Conservation (phyloP, 2,113 vertebrate genomes). For the Corythornis madagascariensis region DNA sequence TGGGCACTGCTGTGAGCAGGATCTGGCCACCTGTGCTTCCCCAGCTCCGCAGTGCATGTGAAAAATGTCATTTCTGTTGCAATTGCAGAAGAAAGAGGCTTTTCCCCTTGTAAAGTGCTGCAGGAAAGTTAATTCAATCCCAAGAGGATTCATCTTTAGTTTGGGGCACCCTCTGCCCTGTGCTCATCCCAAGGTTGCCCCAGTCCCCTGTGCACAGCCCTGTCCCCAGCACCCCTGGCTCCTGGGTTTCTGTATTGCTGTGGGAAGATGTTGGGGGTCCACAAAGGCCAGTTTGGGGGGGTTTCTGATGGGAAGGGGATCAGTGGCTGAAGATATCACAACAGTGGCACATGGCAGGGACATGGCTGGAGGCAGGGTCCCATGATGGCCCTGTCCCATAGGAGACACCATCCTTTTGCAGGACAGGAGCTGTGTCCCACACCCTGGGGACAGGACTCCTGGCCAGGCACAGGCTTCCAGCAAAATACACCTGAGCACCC, state of each 20-base stretch:
- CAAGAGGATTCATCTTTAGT: background rate
- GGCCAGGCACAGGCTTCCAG: background rate
- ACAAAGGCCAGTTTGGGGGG: background rate
- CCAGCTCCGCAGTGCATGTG: background rate
- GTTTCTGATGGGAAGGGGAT: background rate
- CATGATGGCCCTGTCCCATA: background rate
- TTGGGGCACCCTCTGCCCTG: background rate
- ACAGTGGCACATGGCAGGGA: background rate
- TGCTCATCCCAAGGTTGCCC: background rate
- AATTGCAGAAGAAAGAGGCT: background rate
- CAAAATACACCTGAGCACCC: background rate
- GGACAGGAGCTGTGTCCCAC: background rate
- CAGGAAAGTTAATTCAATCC: background rate
- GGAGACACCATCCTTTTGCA: background rate
- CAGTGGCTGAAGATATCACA: background rate
- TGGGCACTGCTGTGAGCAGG: background rate
- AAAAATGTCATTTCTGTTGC: background rate
- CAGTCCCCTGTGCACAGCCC: background rate
- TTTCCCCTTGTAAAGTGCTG: background rate
- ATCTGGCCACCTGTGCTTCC: background rate
- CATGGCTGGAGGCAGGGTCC: accelerated
- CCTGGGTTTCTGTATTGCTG: background rate
- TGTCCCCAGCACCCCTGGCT: background rate
- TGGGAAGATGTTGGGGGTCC: background rate
- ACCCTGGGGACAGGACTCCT: background rate